These are phyloP conservation scores for Moxostoma hubbsi DNA, from an alignment of 2,797 vertebrate genomes.

Conservation along the genomic window DNA sequence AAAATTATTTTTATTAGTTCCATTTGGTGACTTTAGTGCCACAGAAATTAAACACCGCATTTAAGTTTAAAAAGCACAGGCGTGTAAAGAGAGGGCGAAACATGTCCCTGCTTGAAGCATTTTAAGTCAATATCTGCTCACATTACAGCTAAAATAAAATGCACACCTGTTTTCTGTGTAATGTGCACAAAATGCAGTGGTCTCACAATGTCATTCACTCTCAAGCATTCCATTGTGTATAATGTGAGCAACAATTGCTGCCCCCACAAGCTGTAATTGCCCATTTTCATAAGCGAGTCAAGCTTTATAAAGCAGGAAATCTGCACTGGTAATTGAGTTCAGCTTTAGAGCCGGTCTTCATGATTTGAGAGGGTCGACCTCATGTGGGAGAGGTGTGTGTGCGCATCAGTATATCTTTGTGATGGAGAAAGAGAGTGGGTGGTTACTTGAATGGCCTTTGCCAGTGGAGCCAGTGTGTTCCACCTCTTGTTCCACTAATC, in stretches of 20 bases:
- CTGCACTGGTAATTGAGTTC: constrained; percentile 51
- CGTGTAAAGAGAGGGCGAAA: constrained; percentile 19
- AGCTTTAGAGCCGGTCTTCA: constrained; percentile 52
- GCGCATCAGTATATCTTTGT: constrained; percentile 39
- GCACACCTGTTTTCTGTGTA: constrained; percentile 6
- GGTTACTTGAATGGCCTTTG: constrained; percentile 47
- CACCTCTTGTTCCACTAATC: constrained; percentile 79
- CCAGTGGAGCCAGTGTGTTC: constrained; percentile 65
- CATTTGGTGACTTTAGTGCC: no score
- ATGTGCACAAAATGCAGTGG: background rate
- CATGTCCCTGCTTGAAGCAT: constrained; percentile 46
- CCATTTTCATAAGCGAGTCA: constrained; percentile 35
- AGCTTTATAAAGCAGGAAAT: constrained; percentile 54
- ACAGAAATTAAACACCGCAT: no score
- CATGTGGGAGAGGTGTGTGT: constrained; percentile 37
- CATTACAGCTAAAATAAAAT: constrained; percentile 4
- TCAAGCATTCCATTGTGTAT: constrained; percentile 11
- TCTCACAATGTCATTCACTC: constrained; percentile 12
- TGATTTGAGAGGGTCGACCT: constrained; percentile 57
- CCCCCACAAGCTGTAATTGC: constrained; percentile 39
- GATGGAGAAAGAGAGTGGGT: constrained; percentile 23
- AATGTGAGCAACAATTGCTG: constrained; percentile 27
- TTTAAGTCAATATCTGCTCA: constrained; percentile 57
- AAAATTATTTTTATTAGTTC: no score
- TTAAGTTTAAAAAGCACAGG: background rate